Evolutionary conservation across 2,797 vertebrate genomes (phyloP).

Genomic region (Oreochromis grahami): DNA sequence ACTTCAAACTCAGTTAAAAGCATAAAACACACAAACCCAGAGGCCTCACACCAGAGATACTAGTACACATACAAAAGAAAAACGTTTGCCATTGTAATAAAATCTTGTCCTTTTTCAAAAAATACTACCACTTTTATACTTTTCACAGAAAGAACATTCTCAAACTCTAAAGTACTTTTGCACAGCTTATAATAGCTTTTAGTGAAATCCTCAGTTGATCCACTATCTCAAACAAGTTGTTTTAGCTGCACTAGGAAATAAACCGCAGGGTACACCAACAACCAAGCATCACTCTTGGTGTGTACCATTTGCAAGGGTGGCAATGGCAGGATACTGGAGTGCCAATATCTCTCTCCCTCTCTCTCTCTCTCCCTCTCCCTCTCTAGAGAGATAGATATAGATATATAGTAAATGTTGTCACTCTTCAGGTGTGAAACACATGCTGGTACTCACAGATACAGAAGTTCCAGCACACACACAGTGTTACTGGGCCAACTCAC

Average conservation of each 20-base stretch:
- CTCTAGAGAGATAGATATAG: background rate
- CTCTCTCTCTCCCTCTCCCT: background rate
- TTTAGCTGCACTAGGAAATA: background rate
- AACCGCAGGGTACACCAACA: background rate
- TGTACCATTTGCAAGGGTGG: background rate
- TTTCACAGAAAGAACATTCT: background rate
- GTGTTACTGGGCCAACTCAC: slow-evolving; percentile 12
- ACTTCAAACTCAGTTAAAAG: background rate
- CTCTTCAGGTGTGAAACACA: background rate
- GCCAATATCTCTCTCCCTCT: rapidly evolving
- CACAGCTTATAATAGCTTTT: background rate
- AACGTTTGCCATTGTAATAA: background rate
- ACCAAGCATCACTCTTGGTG: background rate
- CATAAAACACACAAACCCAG: background rate
- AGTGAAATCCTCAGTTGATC: background rate
- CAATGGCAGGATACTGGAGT: background rate
- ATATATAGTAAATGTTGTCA: background rate
- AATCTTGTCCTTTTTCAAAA: background rate
- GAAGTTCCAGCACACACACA: background rate
- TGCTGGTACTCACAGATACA: background rate
- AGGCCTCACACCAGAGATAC: background rate
- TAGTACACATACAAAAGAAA: background rate
- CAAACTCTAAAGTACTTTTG: background rate
- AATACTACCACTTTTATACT: background rate
- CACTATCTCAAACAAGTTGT: background rate